These are phyloP conservation scores for Eolophus roseicapilla DNA, from an alignment of 2,113 vertebrate species.

Conservation along the genomic window DNA sequence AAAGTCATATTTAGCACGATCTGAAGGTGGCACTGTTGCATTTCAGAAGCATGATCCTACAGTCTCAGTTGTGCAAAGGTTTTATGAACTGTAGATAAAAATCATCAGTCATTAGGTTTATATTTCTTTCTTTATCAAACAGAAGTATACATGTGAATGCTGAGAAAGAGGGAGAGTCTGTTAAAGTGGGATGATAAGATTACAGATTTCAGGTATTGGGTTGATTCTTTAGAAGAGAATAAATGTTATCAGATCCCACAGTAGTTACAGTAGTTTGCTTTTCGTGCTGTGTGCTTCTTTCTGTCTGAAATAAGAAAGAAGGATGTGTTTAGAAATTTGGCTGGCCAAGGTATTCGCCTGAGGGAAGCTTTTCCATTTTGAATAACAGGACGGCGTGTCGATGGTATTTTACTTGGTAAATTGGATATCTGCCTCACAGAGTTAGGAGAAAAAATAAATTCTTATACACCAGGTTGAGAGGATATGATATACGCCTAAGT, in stretches of 20 bases:
- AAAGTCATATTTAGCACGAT: background rate
- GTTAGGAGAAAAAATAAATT: background rate
- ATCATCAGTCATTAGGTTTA: slow-evolving; percentile 7
- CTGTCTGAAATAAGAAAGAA: slow-evolving; percentile 45
- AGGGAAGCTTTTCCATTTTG: slow-evolving; percentile 25
- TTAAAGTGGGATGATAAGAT: slow-evolving; percentile 42
- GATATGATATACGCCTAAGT: background rate
- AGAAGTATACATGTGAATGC: slow-evolving; percentile 1
- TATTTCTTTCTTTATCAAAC: slow-evolving; percentile 48
- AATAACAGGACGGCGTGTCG: background rate
- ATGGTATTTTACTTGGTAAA: background rate
- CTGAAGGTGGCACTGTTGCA: slow-evolving; percentile 73
- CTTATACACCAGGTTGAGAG: background rate
- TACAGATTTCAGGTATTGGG: slow-evolving; percentile 18
- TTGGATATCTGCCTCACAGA: background rate
- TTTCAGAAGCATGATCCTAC: background rate
- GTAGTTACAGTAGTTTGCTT: slow-evolving; percentile 45
- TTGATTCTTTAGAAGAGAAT: slow-evolving; percentile 15
- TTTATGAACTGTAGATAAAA: slow-evolving; percentile 34
- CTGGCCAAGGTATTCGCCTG: slow-evolving; percentile 17
- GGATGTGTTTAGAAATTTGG: background rate
- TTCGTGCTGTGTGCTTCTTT: background rate
- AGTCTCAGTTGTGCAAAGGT: background rate
- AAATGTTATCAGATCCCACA: slow-evolving; percentile 55
- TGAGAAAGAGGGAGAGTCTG: slow-evolving; percentile 46